Evolutionary conservation across 2,888 invertebrate genomes (phyloP).

Genomic region (Fragum sueziense): DNA sequence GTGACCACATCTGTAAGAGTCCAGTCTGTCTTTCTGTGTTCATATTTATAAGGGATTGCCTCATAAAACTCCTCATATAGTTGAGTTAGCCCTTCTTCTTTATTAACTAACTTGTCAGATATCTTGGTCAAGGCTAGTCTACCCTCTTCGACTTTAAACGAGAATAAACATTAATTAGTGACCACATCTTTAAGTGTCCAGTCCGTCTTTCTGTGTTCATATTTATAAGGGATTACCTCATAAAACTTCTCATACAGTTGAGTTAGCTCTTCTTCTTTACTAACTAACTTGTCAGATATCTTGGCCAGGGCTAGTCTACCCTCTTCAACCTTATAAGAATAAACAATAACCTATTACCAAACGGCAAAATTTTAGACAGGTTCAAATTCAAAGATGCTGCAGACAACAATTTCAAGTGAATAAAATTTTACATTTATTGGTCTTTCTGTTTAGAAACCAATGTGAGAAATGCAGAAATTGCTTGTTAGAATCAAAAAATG

Average conservation of each 20-base stretch:
- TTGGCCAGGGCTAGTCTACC: slow-evolving; percentile 66
- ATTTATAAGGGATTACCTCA: slow-evolving; percentile 54
- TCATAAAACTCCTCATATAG: slow-evolving; percentile 56
- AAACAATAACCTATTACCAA: too few relatives aligned
- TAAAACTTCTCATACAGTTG: slow-evolving; percentile 52
- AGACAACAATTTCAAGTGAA: too few relatives aligned
- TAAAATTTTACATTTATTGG: too few relatives aligned
- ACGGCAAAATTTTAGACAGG: too few relatives aligned
- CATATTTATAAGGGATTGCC: slow-evolving; percentile 52
- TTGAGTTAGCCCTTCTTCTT: slow-evolving; percentile 7
- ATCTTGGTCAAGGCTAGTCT: slow-evolving; percentile 60
- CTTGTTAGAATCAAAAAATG: too few relatives aligned
- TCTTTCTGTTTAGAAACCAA: too few relatives aligned
- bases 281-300: slow-evolving; percentile 51
- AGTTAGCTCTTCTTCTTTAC: slow-evolving; percentile 12
- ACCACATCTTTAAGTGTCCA: slow-evolving; percentile 42
- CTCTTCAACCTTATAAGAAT: slow-evolving; percentile 67
- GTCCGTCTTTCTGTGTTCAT: slow-evolving; percentile 9
- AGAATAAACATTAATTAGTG: too few relatives aligned
- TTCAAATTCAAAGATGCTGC: too few relatives aligned
- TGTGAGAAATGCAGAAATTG: too few relatives aligned
- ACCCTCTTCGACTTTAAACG: slow-evolving; percentile 70
- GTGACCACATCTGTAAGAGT: slow-evolving; percentile 54
- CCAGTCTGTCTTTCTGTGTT: slow-evolving; percentile 24
- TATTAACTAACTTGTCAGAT: slow-evolving; percentile 54